phyloP scores from a whole-genome alignment of 2,888 invertebrate species.

The Eugnorisma glareosa region DNA sequence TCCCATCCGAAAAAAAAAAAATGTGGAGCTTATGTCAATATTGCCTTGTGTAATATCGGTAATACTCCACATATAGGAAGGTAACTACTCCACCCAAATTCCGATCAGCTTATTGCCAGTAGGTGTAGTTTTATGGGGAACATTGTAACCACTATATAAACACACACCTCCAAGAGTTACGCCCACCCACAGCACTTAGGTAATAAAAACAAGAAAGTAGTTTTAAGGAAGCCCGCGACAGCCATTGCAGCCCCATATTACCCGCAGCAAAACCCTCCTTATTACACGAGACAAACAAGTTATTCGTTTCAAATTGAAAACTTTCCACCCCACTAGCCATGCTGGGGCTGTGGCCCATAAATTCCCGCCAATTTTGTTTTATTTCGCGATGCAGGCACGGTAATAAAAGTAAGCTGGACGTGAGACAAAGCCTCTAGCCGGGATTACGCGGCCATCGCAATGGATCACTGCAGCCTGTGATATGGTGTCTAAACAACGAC shows the following conservation, averaged over 20 bases:
- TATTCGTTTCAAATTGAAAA: constrained; percentile 91
- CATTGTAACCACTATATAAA: constrained; percentile 69
- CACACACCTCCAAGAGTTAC: constrained; percentile 76
- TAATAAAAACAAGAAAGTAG: constrained; percentile 90
- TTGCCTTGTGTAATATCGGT: background rate
- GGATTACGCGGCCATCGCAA: constrained; percentile 89
- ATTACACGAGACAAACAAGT: constrained; percentile 89
- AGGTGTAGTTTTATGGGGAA: constrained; percentile 63
- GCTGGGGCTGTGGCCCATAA: constrained; percentile 88
- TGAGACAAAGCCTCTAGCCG: constrained; percentile 88
- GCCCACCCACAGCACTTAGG: constrained; percentile 84
- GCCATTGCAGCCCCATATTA: constrained; percentile 87
- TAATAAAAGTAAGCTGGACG: constrained; percentile 91
- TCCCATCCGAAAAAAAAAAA: too few species aligned
- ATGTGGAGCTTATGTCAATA: background rate
- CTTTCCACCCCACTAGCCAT: constrained; percentile 90
- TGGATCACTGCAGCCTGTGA: constrained; percentile 88
- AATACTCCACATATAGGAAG: constrained; percentile 36
- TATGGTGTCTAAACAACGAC: constrained; percentile 85
- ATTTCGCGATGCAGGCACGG: constrained; percentile 90
- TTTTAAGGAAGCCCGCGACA: constrained; percentile 89
- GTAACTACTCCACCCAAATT: constrained; percentile 54
- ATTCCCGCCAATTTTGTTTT: constrained; percentile 91
- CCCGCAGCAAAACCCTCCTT: constrained; percentile 88
- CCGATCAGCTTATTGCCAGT: constrained; percentile 45